phyloP scores from a whole-genome alignment of 2,888 invertebrate genomes.

The Phytoseiulus persimilis region DNA sequence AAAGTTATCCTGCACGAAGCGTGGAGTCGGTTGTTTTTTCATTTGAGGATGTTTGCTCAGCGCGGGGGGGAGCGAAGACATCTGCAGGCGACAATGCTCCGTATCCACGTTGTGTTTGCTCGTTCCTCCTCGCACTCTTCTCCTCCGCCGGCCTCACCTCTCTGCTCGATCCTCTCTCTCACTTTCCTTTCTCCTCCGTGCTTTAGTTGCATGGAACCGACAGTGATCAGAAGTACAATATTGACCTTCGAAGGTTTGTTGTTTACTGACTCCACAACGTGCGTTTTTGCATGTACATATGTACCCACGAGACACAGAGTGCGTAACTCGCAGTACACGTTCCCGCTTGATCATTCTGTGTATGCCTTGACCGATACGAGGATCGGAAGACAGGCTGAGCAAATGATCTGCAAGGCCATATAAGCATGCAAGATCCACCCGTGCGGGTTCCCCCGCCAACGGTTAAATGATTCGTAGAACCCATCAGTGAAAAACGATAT shows the following conservation, averaged over 20 bases:
- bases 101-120: not conserved
- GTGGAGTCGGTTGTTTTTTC: not conserved
- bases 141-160: not conserved
- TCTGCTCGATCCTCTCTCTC: not conserved
- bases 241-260: not conserved
- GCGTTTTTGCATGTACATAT: not conserved
- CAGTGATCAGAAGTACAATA: not conserved
- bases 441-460: not conserved
- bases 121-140: not conserved
- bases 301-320: not conserved
- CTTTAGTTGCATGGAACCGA: not conserved
- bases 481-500: not conserved
- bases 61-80: not conserved
- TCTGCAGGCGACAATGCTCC: not conserved
- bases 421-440: not conserved
- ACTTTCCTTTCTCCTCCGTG: not conserved
- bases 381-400: not conserved
- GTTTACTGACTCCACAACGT: not conserved
- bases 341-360: not conserved
- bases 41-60: not conserved
- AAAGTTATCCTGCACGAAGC: not conserved
- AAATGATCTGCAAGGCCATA: not conserved
- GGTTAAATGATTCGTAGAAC: not conserved
- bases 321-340: not conserved
- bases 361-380: not conserved